These are phyloP conservation scores for Moxostoma hubbsi DNA, from an alignment of 2,797 vertebrate species.

Conservation along the genomic window DNA sequence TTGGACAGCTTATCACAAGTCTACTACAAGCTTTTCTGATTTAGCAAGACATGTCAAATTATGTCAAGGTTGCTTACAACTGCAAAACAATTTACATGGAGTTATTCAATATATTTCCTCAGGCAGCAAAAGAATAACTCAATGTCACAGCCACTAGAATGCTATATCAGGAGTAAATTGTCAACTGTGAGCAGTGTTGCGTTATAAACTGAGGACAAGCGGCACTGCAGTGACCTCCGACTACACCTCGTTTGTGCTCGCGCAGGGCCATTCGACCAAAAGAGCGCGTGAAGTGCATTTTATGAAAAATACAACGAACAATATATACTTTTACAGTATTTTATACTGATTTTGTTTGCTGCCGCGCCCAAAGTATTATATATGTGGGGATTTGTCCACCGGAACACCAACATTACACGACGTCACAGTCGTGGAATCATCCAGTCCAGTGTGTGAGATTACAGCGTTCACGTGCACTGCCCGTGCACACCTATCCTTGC, in stretches of 20 bases:
- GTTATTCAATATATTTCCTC: not conserved
- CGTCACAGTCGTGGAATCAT: not conserved
- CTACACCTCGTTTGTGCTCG: not conserved
- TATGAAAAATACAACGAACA: not conserved
- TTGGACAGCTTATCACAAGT: slow-evolving; percentile 36
- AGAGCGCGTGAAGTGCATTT: not conserved
- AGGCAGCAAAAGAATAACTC: not conserved
- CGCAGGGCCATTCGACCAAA: not conserved
- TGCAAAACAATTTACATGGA: not conserved
- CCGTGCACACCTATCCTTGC: not conserved
- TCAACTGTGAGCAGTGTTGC: not conserved
- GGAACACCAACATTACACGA: not conserved
- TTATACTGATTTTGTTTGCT: not conserved
- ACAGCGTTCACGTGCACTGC: slow-evolving; percentile 7
- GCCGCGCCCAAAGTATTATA: slow-evolving; percentile 16
- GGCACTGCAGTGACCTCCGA: slow-evolving; percentile 5
- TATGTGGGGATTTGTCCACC: slow-evolving; percentile 1
- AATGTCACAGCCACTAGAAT: not conserved
- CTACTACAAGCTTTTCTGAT: not conserved
- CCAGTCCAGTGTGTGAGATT: slow-evolving; percentile 24
- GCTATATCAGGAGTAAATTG: not conserved
- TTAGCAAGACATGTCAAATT: not conserved
- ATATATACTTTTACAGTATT: not conserved
- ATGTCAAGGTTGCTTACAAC: not conserved
- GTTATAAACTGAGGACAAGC: not conserved